Conservation (phyloP, 2,797 vertebrate species). For the Agapornis canus region DNA sequence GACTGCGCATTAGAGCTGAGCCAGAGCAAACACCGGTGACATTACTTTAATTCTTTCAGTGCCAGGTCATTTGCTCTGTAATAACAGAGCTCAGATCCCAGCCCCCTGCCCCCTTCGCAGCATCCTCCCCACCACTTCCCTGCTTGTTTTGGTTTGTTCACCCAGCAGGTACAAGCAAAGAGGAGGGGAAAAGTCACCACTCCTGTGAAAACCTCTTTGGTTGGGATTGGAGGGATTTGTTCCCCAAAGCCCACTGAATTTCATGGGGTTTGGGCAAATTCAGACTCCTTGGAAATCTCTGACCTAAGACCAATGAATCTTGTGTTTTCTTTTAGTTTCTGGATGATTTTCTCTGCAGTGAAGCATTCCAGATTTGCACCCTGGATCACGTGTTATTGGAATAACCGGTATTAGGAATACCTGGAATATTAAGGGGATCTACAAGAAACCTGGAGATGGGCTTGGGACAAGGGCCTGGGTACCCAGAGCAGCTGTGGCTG, state of each 20-base stretch:
- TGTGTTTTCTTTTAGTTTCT: not conserved
- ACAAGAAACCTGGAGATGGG: not conserved
- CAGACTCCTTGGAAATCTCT: not conserved
- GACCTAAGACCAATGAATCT: not conserved
- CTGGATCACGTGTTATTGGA: rapidly evolving
- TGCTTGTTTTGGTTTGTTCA: not conserved
- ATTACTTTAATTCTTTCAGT: slow-evolving; percentile 73
- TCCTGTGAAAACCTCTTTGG: not conserved
- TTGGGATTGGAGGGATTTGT: not conserved
- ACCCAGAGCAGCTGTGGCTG: not conserved
- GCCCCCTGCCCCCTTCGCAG: not conserved
- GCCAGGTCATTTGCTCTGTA: slow-evolving; percentile 59
- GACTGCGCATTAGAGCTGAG: slow-evolving; percentile 65
- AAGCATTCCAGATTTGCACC: not conserved
- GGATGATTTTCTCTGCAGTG: not conserved
- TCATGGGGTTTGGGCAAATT: not conserved
- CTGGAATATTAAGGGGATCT: not conserved
- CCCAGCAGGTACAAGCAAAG: not conserved
- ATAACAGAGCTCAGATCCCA: slow-evolving; percentile 1
- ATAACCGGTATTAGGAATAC: rapidly evolving
- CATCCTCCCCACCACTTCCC: not conserved
- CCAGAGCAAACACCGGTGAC: slow-evolving; percentile 71
- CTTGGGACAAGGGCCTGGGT: not conserved
- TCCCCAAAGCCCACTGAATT: not conserved
- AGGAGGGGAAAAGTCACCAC: not conserved